Evolutionary conservation across 2,113 vertebrate species (phyloP).

Genomic region (Sander lucioperca): DNA sequence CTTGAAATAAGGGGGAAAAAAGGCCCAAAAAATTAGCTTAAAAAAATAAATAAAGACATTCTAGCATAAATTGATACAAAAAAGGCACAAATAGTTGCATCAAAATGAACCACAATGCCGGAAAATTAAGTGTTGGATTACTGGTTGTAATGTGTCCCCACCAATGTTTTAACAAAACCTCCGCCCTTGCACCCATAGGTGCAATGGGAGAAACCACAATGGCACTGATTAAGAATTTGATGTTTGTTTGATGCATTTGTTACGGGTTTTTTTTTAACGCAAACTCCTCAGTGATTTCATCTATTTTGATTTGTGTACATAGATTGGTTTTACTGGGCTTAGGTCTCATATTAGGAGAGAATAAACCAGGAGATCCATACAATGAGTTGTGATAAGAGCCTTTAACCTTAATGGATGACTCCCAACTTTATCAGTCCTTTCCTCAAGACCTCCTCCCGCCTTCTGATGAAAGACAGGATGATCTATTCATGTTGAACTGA

Average conservation of each 20-base stretch:
- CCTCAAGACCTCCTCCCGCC: neutral
- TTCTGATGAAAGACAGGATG: conserved; percentile 30
- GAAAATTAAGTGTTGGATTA: no score
- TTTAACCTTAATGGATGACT: conserved; percentile 4
- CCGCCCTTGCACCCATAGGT: no score
- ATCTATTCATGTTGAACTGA: conserved; percentile 51
- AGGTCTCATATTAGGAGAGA: neutral
- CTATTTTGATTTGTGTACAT: neutral
- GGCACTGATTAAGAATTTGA: neutral
- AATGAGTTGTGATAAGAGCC: conserved; percentile 39
- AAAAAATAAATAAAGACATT: no score
- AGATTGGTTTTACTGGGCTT: neutral
- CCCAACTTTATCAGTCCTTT: conserved; percentile 21
- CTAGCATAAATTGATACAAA: no score
- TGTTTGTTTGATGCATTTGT: neutral
- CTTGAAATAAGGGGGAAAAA: no score
- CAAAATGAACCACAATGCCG: no score
- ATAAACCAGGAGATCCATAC: conserved; percentile 51
- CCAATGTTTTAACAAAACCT: no score
- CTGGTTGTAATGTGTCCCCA: no score
- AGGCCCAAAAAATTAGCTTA: no score
- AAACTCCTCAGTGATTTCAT: conserved; percentile 23
- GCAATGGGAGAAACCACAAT: neutral
- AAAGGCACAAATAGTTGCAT: no score
- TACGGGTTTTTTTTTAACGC: neutral